Percentiles rank a stretch among this genome's conserved stretches.
Evolutionary conservation across 2,797 vertebrate species (phyloP).

Genomic region (Potorous gilbertii): DNA sequence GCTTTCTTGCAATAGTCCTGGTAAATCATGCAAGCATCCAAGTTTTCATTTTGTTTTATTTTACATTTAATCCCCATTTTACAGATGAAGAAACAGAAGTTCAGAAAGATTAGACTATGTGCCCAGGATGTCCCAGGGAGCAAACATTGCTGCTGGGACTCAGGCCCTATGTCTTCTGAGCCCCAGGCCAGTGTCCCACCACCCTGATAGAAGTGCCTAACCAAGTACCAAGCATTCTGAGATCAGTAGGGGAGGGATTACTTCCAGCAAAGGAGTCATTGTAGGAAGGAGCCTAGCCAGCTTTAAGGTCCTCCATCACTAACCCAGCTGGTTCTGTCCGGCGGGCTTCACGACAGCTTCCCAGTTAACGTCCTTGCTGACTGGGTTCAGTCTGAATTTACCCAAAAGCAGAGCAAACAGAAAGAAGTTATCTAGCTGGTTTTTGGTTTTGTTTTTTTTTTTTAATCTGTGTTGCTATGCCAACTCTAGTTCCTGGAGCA

Average conservation of each 20-base stretch:
- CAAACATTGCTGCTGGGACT: background rate
- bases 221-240: background rate
- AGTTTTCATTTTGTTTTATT: background rate
- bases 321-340: background rate
- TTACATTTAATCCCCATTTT: background rate
- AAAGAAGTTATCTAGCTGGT: constrained; percentile 46
- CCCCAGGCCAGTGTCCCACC: background rate
- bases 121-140: background rate
- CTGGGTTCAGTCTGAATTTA: constrained; percentile 56
- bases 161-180: background rate
- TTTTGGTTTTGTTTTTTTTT: constrained; percentile 43
- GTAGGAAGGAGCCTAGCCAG: background rate
- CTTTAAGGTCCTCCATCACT: background rate
- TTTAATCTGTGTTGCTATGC: constrained; percentile 82
- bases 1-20: background rate
- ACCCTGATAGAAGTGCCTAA: background rate
- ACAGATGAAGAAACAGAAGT: background rate
- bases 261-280: background rate
- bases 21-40: background rate
- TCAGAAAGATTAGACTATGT: background rate
- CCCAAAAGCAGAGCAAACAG: constrained; percentile 55
- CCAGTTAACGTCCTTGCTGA: background rate
- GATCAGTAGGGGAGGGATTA: background rate
- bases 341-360: background rate
- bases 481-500: constrained; percentile 75